phyloP scores from a whole-genome alignment of 2,888 invertebrate species.

The Alentia gelatinosa region DNA sequence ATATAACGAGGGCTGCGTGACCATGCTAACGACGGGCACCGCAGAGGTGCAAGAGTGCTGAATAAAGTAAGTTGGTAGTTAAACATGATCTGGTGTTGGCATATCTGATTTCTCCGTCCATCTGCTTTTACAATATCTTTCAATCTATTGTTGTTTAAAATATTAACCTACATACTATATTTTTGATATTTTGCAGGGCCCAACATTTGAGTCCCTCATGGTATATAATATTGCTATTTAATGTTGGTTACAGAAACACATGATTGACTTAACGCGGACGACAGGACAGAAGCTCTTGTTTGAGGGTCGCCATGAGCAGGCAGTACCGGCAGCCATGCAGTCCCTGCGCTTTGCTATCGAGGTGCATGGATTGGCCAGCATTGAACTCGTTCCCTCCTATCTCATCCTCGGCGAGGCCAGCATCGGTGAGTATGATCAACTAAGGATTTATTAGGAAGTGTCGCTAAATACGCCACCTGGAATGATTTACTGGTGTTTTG shows the following conservation, averaged over 20 bases:
- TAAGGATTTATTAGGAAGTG: background rate
- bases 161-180: too few species aligned
- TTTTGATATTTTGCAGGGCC: too few species aligned
- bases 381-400: slow-evolving; percentile 81
- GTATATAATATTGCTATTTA: too few species aligned
- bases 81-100: too few species aligned
- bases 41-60: too few species aligned
- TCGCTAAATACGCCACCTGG: background rate
- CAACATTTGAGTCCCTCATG: too few species aligned
- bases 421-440: slow-evolving; percentile 71
- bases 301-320: slow-evolving; percentile 80
- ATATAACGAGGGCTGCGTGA: too few species aligned
- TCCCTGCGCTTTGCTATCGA: slow-evolving; percentile 79
- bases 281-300: slow-evolving; percentile 80
- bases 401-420: slow-evolving; percentile 81
- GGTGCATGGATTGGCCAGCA: slow-evolving; percentile 80
- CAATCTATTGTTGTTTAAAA: too few species aligned
- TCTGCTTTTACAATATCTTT: too few species aligned
- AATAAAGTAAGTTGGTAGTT: too few species aligned
- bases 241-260: slow-evolving; percentile 72
- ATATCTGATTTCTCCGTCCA: too few species aligned
- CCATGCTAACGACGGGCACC: too few species aligned
- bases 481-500: background rate
- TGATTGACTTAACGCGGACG: slow-evolving; percentile 79
- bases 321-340: slow-evolving; percentile 81